Evolutionary conservation across 2,113 vertebrate species (phyloP).

Genomic region (Paratilapia polleni): DNA sequence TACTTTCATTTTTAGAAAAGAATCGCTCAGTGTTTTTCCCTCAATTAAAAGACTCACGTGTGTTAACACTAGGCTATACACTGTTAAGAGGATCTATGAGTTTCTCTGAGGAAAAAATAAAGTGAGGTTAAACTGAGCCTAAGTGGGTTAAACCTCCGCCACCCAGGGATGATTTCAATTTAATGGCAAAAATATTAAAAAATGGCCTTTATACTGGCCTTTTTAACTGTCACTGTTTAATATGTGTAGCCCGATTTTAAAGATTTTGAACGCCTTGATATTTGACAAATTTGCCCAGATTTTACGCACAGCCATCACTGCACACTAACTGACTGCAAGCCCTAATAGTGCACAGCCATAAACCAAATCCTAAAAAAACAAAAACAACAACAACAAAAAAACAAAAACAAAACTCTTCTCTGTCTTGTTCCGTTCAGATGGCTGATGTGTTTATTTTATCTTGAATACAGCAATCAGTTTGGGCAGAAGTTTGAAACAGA

Average conservation of each 20-base stretch:
- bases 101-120: background rate
- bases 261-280: background rate
- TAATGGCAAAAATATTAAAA: background rate
- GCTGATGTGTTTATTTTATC: background rate
- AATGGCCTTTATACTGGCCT: too few species aligned
- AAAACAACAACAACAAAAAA: too few species aligned
- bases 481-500: background rate
- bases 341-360: background rate
- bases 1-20: background rate
- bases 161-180: background rate
- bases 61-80: fast-evolving
- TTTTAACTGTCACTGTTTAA: background rate
- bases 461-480: background rate
- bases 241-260: background rate
- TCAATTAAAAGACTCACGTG: background rate
- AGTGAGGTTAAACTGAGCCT: background rate
- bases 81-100: background rate
- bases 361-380: background rate
- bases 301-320: background rate
- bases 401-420: background rate
- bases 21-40: background rate
- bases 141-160: background rate
- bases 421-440: background rate
- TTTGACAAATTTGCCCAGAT: background rate
- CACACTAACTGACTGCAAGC: background rate